phyloP scores from a whole-genome alignment of 2,797 vertebrate genomes.

The Buphagus erythrorhynchus region DNA sequence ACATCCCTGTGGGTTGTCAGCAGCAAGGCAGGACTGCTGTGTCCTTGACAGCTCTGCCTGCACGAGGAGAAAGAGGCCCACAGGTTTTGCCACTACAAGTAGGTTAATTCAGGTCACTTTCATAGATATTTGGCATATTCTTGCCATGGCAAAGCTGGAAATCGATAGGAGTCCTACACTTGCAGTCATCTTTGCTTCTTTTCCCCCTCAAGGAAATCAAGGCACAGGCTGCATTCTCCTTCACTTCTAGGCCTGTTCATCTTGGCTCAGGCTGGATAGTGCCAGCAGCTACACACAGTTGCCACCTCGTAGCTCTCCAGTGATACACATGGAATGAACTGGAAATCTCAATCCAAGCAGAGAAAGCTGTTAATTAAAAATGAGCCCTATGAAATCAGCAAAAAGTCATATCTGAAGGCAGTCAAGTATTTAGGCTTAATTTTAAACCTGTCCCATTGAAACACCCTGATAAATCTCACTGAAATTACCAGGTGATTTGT shows the following conservation, averaged over 20 bases:
- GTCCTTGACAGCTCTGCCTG: neutral
- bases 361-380: neutral
- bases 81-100: neutral
- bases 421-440: neutral
- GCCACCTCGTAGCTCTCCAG: neutral
- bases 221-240: neutral
- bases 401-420: neutral
- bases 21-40: neutral
- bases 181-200: neutral
- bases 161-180: neutral
- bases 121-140: neutral
- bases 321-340: neutral
- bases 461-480: neutral
- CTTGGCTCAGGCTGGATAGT: neutral
- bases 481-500: neutral
- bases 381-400: neutral
- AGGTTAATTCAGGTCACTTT: neutral
- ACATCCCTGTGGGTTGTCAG: neutral
- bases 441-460: neutral
- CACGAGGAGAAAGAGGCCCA: accelerated
- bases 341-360: neutral
- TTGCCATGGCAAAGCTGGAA: neutral
- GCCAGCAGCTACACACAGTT: neutral
- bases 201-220: neutral
- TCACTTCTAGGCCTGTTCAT: neutral